Percentiles rank a stretch among this genome's conserved stretches.
phyloP scores from a whole-genome alignment of 2,888 invertebrate species.

The Digitonthophagus gazella region DNA sequence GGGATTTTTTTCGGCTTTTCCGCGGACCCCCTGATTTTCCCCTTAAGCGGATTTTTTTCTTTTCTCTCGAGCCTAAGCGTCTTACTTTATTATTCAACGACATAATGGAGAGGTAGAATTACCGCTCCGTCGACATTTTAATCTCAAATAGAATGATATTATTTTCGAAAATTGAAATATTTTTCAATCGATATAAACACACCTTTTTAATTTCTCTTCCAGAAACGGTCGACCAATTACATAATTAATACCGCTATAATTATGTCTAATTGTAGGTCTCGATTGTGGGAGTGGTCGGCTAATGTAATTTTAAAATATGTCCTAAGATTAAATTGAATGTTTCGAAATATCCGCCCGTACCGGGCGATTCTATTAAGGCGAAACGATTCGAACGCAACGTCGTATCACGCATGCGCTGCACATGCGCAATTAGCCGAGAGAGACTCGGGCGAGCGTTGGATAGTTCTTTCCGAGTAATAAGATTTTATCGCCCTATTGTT shows the following conservation, averaged over 20 bases:
- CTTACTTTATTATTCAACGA: not conserved
- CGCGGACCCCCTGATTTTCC: too few relatives aligned
- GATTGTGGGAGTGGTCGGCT: not conserved
- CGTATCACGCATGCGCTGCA: not conserved
- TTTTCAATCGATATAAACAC: not conserved
- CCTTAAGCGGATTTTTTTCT: not conserved
- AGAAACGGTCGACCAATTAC: not conserved
- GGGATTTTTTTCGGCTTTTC: not conserved
- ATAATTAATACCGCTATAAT: not conserved
- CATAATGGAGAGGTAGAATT: not conserved
- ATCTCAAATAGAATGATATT: not conserved
- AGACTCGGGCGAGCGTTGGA: not conserved
- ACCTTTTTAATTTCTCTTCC: not conserved
- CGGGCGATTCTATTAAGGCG: not conserved
- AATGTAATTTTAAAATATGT: not conserved
- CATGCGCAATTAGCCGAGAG: not conserved
- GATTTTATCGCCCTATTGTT: conserved; percentile 27
- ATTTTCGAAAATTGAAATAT: not conserved
- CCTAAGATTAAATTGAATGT: not conserved
- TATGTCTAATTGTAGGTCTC: not conserved
- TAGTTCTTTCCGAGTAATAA: conserved; percentile 24
- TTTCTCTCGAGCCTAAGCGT: not conserved
- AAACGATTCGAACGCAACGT: not conserved
- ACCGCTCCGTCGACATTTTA: not conserved
- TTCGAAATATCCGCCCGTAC: not conserved